These are phyloP conservation scores for Heterocephalus glaber DNA, from an alignment of 2,113 vertebrate species.

Conservation along the genomic window DNA sequence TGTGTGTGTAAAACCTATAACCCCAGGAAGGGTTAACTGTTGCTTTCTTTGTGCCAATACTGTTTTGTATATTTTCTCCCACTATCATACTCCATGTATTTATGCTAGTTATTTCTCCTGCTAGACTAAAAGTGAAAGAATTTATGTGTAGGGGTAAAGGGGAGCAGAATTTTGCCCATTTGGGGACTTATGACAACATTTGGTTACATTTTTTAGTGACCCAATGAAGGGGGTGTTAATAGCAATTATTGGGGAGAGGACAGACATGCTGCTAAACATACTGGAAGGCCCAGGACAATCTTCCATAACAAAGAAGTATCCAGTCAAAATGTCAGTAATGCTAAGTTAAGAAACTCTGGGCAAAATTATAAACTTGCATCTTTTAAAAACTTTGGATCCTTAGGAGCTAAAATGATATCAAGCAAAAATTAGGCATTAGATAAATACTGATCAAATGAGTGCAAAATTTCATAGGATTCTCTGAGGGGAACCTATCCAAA, in stretches of 20 bases:
- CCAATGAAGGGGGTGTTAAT: not conserved
- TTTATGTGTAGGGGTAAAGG: no score
- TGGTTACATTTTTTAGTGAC: not conserved
- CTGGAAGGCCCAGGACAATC: not conserved
- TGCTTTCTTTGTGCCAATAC: not conserved
- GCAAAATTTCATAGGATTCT: not conserved
- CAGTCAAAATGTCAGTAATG: not conserved
- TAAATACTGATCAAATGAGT: not conserved
- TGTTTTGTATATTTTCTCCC: not conserved
- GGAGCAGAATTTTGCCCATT: not conserved
- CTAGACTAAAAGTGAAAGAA: not conserved
- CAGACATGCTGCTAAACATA: not conserved
- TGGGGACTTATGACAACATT: not conserved
- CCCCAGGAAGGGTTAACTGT: not conserved
- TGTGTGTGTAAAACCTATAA: not conserved
- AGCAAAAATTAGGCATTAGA: not conserved
- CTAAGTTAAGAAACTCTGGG: not conserved
- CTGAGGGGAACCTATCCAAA: not conserved
- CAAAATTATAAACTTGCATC: not conserved
- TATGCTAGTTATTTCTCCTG: not conserved
- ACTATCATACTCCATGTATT: not conserved
- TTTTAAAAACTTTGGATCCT: constrained; percentile 7
- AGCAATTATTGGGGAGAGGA: not conserved
- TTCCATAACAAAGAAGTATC: not conserved
- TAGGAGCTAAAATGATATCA: not conserved